phyloP scores from a whole-genome alignment of 2,888 invertebrate genomes.

The Mimachlamys varia region DNA sequence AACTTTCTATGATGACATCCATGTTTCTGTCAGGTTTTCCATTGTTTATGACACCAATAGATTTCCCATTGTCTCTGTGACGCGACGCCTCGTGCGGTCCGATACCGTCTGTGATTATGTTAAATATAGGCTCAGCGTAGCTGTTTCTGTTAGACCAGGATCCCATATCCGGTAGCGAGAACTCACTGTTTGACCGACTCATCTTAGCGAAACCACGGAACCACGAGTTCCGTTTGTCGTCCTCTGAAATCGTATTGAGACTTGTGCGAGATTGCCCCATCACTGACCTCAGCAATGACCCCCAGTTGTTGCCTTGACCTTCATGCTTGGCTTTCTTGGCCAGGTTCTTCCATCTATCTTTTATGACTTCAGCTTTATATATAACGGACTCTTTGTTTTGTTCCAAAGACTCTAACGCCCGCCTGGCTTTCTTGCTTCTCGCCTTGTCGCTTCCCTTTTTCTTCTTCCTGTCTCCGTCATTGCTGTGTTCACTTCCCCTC shows the following conservation, averaged over 20 bases:
- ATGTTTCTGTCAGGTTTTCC: constrained; percentile 17
- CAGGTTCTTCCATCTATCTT: constrained; percentile 63
- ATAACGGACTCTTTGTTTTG: constrained; percentile 68
- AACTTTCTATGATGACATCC: not conserved
- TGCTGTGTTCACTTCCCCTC: constrained; percentile 56
- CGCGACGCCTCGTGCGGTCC: not conserved
- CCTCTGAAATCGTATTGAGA: constrained; percentile 68
- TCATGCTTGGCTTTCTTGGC: constrained; percentile 48
- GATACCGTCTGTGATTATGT: constrained; percentile 51
- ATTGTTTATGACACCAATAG: constrained; percentile 36
- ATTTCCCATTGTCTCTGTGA: not conserved
- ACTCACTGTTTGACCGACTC: constrained; percentile 50
- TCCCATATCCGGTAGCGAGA: constrained; percentile 51
- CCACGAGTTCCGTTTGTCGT: constrained; percentile 65
- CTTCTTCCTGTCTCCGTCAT: constrained; percentile 49
- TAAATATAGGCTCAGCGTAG: constrained; percentile 54
- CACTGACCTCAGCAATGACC: constrained; percentile 64
- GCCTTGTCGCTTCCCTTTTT: constrained; percentile 63
- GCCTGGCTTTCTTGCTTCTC: constrained; percentile 61
- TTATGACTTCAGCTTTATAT: constrained; percentile 66
- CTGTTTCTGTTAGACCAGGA: constrained; percentile 50
- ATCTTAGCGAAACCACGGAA: constrained; percentile 46
- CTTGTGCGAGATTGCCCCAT: constrained; percentile 67
- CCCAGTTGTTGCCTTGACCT: constrained; percentile 68
- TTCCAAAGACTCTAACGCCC: constrained; percentile 63